Evolutionary conservation across 1,140 invertebrate species (phyloP).

Genomic region (Paralvinella palmiformis): DNA sequence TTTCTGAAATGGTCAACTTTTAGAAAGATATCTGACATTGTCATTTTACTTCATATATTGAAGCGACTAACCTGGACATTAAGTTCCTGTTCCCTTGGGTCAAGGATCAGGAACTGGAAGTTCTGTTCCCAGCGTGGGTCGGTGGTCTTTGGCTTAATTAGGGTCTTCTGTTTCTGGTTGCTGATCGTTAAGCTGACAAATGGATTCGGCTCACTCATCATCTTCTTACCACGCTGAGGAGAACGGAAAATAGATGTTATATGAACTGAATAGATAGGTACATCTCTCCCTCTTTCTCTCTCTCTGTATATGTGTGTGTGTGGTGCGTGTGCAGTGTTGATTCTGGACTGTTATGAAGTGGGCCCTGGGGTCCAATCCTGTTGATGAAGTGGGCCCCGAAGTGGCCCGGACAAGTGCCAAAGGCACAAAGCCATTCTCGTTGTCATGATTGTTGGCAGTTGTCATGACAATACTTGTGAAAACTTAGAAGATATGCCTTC

Average conservation of each 20-base stretch:
- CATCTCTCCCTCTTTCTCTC: not conserved
- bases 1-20: no score
- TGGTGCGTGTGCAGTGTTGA: no score
- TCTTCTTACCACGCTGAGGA: constrained; percentile 31
- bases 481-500: no score
- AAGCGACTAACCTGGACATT: constrained; percentile 61
- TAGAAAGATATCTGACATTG: no score
- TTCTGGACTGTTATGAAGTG: no score
- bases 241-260: not conserved
- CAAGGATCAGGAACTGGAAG: constrained; percentile 82
- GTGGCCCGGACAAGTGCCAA: no score
- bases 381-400: no score
- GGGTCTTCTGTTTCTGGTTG: constrained; percentile 35
- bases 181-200: constrained; percentile 41
- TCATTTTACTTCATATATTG: not conserved
- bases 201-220: constrained; percentile 46
- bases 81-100: constrained; percentile 79
- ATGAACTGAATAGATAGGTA: not conserved
- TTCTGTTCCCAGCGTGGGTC: constrained; percentile 63
- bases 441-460: no score
- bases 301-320: no score
- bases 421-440: no score
- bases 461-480: no score
- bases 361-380: no score
- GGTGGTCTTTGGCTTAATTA: constrained; percentile 45